Evolutionary conservation across 2,113 vertebrate genomes (phyloP).

Genomic region (Carassius carassius): DNA sequence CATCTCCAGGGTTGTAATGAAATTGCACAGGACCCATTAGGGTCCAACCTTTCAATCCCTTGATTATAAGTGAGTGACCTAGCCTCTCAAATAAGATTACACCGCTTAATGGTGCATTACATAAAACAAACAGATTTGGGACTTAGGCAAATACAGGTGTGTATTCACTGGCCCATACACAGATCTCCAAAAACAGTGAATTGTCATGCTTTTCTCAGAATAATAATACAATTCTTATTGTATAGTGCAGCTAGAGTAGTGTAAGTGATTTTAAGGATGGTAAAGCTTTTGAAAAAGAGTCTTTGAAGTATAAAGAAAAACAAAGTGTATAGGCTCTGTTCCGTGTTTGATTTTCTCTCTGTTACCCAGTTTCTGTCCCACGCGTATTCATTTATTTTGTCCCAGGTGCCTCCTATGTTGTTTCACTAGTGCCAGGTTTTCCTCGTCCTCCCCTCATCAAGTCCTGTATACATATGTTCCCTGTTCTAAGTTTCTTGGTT

Average conservation of each 20-base stretch:
- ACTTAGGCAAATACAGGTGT: slow-evolving; percentile 8
- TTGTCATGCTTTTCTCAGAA: neutral
- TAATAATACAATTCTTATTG: neutral
- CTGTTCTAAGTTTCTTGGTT: too few relatives aligned
- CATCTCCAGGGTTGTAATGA: slow-evolving; percentile 33
- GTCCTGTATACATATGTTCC: too few relatives aligned
- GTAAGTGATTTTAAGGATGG: neutral
- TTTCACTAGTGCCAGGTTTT: too few relatives aligned
- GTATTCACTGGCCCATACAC: neutral
- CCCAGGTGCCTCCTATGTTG: too few relatives aligned
- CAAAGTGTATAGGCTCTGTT: too few relatives aligned
- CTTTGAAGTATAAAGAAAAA: neutral
- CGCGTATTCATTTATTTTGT: too few relatives aligned
- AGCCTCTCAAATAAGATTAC: neutral
- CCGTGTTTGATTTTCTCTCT: too few relatives aligned
- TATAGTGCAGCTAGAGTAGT: neutral
- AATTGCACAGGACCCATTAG: slow-evolving; percentile 24
- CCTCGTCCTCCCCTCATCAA: too few relatives aligned
- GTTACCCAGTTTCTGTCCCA: too few relatives aligned
- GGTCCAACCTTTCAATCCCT: slow-evolving; percentile 12
- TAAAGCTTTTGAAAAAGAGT: neutral
- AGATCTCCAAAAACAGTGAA: neutral
- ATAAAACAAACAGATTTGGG: slow-evolving; percentile 22
- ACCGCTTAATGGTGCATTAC: neutral
- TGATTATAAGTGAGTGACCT: slow-evolving; percentile 29